A percentile compares a stretch with the other conserved stretches of the same genome.
These are phyloP conservation scores for Portunus trituberculatus DNA, from an alignment of 1,140 invertebrate genomes.

Conservation along the genomic window DNA sequence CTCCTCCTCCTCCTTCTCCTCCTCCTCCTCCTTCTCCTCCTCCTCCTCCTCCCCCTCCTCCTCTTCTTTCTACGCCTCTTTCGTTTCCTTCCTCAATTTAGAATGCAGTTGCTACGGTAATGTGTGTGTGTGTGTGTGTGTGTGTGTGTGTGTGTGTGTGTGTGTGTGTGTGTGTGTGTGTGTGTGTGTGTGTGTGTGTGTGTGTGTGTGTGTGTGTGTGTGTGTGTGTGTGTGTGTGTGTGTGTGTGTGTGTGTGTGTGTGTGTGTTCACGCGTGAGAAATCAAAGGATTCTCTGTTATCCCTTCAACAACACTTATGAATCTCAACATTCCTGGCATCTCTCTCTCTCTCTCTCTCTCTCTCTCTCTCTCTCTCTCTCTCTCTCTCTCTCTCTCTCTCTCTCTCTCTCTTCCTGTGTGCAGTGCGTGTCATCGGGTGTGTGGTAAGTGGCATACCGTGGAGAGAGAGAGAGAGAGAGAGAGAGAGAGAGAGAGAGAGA, in stretches of 20 bases:
- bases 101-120: too few relatives aligned
- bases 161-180: conserved; percentile 24
- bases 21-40: too few relatives aligned
- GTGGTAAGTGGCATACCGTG: not conserved
- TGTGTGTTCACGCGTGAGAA: not conserved
- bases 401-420: not conserved
- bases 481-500: not conserved
- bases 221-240: too few relatives aligned
- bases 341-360: not conserved
- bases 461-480: not conserved
- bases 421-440: not conserved
- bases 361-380: not conserved
- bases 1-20: too few relatives aligned
- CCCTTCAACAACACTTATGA: not conserved
- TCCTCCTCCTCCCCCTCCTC: too few relatives aligned
- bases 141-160: conserved; percentile 32
- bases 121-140: not conserved
- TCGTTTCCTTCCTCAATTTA: not conserved
- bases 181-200: not conserved
- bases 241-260: conserved; percentile 41
- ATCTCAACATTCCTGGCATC: not conserved
- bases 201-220: too few relatives aligned
- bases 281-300: not conserved
- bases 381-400: conserved; percentile 36
- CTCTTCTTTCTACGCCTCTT: not conserved